Evolutionary conservation across 2,888 invertebrate species (phyloP), one percentile per base, ranked within the genome.

Genomic region (Cordilura impudica): DNA sequence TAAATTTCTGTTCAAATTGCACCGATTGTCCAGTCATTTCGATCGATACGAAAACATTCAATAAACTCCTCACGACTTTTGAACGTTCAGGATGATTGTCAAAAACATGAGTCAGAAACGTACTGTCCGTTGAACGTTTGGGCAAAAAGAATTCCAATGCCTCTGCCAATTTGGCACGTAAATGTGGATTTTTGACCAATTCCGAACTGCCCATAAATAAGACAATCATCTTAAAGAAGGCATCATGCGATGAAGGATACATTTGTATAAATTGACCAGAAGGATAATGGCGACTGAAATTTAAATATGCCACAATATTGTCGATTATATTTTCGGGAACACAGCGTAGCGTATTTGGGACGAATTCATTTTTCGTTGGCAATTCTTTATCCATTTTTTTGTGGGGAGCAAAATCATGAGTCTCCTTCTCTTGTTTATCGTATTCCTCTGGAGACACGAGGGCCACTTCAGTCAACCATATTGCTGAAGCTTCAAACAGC

Each of bases 1-100:
- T 97, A 89, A 98, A 98, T 90, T 98, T 98, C 89, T 98, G 97
- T 88, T 98, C 98, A 87, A 98, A 98, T 85, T 96, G 95, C 18
- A 98, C 98, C 86, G 95, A 96, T 88, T 98, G 96, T 0, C 98
- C 98, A 0, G 98, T 98, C 96, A 98, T 96, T 91, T 98, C 98
- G 78, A 98, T 98, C 82, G 96, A 95, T n/a, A 98, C 98, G 89
- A 98, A 98, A 7, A 98, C 97, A 86, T 96, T 93, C 70, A 98
- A 90, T 26, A 98, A 90, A 86, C 94, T 95, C 51, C 93, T 92
- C 10, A 96, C 94, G 74, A 98, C 92, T 92, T 97, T 89, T 84
- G 91, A 82, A 56, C 94, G 91, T 87, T 95, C 93, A 0, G 94
- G 94, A 89, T 98, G 97, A 65, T 92, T 92, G 56, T 93, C 92